These are phyloP conservation scores for Mus caroli DNA, from an alignment of 2,797 vertebrate genomes.

Conservation along the genomic window DNA sequence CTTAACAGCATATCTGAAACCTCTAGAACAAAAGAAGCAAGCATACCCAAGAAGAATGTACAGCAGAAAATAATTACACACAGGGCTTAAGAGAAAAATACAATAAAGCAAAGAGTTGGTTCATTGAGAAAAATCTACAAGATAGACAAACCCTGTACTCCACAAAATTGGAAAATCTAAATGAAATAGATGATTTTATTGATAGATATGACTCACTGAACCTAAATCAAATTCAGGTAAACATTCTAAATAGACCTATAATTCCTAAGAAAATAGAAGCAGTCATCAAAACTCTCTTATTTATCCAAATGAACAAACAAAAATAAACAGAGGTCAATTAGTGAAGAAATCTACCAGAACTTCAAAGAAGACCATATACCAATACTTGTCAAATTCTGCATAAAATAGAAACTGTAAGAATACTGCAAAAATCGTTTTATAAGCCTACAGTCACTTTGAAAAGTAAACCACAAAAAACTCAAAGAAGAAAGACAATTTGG, in stretches of 20 bases:
- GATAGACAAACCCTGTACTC: no score
- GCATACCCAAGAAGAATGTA: no score
- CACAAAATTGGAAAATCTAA: no score
- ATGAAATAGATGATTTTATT: no score
- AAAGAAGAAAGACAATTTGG: not conserved
- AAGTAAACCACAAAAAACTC: not conserved
- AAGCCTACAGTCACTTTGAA: not conserved
- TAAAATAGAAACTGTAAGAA: not conserved
- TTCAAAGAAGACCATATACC: not conserved
- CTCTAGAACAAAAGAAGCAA: no score
- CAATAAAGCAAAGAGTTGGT: no score
- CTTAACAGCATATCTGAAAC: no score
- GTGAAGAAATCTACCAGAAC: not conserved
- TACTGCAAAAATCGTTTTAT: not conserved
- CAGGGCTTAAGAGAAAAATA: no score
- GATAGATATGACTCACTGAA: no score
- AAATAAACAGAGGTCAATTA: not conserved
- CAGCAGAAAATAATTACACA: no score
- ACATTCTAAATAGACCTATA: not conserved
- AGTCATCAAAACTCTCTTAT: not conserved
- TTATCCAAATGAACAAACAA: not conserved
- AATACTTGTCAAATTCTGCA: not conserved
- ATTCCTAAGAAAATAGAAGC: not conserved
- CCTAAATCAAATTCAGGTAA: no score
- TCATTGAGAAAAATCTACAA: no score